These are phyloP conservation scores for Calcarius lapponicus DNA, from an alignment of 2,797 vertebrate species.

Conservation along the genomic window DNA sequence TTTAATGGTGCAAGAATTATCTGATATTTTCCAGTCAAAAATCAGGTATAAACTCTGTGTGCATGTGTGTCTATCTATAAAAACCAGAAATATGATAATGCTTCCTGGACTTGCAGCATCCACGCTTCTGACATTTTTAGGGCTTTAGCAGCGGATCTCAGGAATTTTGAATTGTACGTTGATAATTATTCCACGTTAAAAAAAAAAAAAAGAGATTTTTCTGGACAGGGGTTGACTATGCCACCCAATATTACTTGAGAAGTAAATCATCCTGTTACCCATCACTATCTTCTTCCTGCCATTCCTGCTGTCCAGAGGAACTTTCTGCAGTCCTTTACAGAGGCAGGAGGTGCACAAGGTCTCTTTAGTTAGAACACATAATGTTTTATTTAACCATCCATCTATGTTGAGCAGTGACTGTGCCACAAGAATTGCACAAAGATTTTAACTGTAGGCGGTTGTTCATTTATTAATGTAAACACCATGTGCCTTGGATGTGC, in stretches of 20 bases:
- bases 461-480: slow-evolving; percentile 81
- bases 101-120: background rate
- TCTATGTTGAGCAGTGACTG: slow-evolving; percentile 5
- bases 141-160: background rate
- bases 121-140: background rate
- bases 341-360: background rate
- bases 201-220: background rate
- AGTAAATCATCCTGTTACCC: background rate
- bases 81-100: background rate
- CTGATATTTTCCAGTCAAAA: background rate
- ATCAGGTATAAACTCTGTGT: background rate
- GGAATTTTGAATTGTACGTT: background rate
- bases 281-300: background rate
- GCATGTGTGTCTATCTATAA: background rate
- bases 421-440: slow-evolving; percentile 60
- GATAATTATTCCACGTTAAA: background rate
- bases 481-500: slow-evolving; percentile 76
- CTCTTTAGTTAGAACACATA: background rate
- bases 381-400: slow-evolving; percentile 8
- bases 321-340: background rate
- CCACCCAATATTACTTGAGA: background rate
- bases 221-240: background rate
- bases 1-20: background rate
- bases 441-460: slow-evolving; percentile 72
- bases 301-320: background rate